Evolutionary conservation across 2,797 vertebrate species (phyloP).

Genomic region (Gobio occitaniae): DNA sequence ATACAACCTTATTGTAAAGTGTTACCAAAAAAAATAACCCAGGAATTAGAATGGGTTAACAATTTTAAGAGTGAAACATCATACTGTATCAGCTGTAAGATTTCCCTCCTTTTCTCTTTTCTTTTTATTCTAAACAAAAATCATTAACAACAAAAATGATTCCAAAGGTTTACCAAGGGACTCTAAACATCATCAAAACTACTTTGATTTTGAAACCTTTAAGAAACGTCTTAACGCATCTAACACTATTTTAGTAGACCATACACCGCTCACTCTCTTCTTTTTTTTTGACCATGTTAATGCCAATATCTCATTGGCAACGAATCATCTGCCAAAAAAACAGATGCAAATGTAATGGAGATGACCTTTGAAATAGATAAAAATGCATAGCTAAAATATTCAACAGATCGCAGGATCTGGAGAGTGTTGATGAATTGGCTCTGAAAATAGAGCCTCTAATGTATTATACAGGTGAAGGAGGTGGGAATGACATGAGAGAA

Average conservation of each 20-base stretch:
- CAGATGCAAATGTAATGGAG: slow-evolving; percentile 1
- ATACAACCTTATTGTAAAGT: too few species aligned
- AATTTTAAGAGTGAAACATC: not conserved
- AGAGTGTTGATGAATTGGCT: slow-evolving; percentile 54
- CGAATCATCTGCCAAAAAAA: not conserved
- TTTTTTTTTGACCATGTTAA: not conserved
- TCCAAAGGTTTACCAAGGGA: not conserved
- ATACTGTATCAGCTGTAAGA: not conserved
- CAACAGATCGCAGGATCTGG: slow-evolving; percentile 54
- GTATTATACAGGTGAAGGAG: slow-evolving; percentile 52
- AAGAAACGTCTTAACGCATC: not conserved
- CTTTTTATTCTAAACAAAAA: not conserved
- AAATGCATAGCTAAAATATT: slow-evolving; percentile 58
- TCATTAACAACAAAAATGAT: not conserved
- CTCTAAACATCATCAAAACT: not conserved
- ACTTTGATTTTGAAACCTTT: slow-evolving; percentile 12
- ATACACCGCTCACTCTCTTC: not conserved
- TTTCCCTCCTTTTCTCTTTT: not conserved
- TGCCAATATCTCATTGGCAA: not conserved
- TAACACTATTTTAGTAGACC: not conserved
- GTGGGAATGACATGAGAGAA: slow-evolving; percentile 42
- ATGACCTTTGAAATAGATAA: slow-evolving; percentile 6
- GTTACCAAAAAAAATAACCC: not conserved
- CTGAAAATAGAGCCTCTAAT: slow-evolving; percentile 61
- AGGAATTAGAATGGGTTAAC: not conserved